Percentiles rank a stretch among this genome's conserved stretches.
phyloP scores from a whole-genome alignment of 2,113 vertebrate species.

The Oryzias melastigma region DNA sequence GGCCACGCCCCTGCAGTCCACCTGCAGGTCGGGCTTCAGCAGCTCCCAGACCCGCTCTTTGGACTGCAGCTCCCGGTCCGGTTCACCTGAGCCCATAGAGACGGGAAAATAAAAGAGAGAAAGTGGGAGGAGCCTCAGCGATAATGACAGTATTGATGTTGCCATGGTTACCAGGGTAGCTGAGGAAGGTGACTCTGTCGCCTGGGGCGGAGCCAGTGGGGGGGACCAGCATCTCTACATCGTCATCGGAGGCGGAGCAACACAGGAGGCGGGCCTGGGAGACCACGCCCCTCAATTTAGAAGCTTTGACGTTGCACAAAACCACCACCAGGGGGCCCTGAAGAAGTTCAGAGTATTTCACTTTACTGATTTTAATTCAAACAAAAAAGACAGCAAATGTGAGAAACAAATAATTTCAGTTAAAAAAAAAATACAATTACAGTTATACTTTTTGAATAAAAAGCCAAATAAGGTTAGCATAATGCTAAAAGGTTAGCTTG shows the following conservation, averaged over 20 bases:
- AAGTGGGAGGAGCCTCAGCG: no score
- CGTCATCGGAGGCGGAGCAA: constrained; percentile 81
- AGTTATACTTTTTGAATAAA: no score
- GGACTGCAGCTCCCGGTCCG: constrained; percentile 81
- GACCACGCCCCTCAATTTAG: constrained; percentile 86
- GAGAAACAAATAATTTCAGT: not conserved
- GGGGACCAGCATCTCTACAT: constrained; percentile 83
- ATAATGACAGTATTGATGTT: not conserved
- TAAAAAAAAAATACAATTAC: no score
- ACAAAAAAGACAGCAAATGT: not conserved
- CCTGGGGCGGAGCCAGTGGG: constrained; percentile 85
- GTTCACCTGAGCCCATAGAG: constrained; percentile 76
- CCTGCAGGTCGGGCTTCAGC: constrained; percentile 83
- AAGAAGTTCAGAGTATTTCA: constrained; percentile 26
- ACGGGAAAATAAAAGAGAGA: not conserved
- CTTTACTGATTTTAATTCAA: not conserved
- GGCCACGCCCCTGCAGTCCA: constrained; percentile 85
- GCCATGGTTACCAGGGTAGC: constrained; percentile 78
- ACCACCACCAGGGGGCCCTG: constrained; percentile 56
- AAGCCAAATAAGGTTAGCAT: no score
- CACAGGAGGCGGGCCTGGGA: constrained; percentile 92
- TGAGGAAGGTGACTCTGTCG: constrained; percentile 88
- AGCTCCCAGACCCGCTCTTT: constrained; percentile 53
- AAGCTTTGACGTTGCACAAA: constrained; percentile 90
- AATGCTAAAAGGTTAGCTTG: no score